phyloP scores from a whole-genome alignment of 2,797 vertebrate genomes.

The Nyctibius grandis region DNA sequence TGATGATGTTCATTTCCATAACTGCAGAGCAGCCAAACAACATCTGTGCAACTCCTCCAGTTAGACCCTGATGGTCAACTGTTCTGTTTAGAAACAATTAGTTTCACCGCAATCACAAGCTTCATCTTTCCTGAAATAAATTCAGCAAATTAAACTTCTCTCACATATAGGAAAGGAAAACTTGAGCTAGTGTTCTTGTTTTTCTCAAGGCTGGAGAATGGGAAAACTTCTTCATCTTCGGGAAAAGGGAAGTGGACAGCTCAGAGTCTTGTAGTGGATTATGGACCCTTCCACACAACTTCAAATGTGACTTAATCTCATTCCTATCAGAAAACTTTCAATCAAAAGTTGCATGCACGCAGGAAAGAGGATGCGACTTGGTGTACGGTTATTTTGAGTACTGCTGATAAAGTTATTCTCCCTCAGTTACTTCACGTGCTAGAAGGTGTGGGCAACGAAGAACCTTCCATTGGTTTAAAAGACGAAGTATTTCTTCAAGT shows the following conservation, averaged over 20 bases:
- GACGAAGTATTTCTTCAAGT: background rate
- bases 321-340: background rate
- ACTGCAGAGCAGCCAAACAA: background rate
- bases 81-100: background rate
- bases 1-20: background rate
- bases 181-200: background rate
- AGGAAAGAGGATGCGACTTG: background rate
- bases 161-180: background rate
- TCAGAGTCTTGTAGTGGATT: background rate
- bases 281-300: background rate
- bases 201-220: background rate
- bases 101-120: background rate
- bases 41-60: background rate
- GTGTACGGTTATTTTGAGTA: background rate
- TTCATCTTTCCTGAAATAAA: background rate
- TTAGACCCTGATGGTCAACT: background rate
- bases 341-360: rapidly evolving
- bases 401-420: background rate
- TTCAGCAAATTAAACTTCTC: background rate
- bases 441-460: background rate
- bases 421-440: background rate
- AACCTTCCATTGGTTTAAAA: background rate
- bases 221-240: background rate
- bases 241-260: background rate
- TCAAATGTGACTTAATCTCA: background rate